Base-by-base conservation (phyloP, 2,113 vertebrate genomes). In the Catagonus wagneri region DNA sequence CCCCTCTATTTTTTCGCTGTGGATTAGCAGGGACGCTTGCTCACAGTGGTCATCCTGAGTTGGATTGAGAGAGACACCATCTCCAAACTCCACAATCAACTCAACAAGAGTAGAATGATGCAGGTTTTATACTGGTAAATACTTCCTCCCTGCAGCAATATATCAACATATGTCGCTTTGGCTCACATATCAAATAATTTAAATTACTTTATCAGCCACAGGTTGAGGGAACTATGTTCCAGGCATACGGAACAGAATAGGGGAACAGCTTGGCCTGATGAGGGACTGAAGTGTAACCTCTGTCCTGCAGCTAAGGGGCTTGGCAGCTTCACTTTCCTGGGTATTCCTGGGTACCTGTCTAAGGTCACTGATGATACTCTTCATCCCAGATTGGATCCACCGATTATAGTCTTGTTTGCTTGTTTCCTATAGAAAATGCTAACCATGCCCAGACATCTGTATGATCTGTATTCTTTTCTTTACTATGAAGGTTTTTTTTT, bases 41-140 rank as follows among this genome's bases (percentile, higher is more conserved):
- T 60, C 9, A 9, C 0, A 6, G 7, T 19, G 23, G 23, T 68
- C n/a, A 50, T 19, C 17, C 3, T 20, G n/a, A 2, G 3, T 58
- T 29, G 79, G 34, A 22, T 25, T 71, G 52, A 56, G 44, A 69
- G 52, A 60, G 14, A 92, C 0, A n/a, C 17, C 17, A 44, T 66
- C 71, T 75, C 22, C 71, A 4, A 19, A 14, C 2, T 17, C 9
- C 65, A 75, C 4, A 54, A 1, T 85, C 52, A 90, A 3, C 3
- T 61, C 7, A 9, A 5, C 85, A 68, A 79, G 27, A 80, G 8
- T 83, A 74, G 39, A n/a, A 32, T 25, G 23, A 29, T 50, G 16
- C 29, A 52, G 23, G 6, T 20, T 74, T 74, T 27, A 56, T 8
- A n/a, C 17, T 39, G 13, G 56, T 25, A 94, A 96, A 56, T 34